Conservation (phyloP, 2,797 vertebrate genomes). For the Ataeniobius toweri region DNA sequence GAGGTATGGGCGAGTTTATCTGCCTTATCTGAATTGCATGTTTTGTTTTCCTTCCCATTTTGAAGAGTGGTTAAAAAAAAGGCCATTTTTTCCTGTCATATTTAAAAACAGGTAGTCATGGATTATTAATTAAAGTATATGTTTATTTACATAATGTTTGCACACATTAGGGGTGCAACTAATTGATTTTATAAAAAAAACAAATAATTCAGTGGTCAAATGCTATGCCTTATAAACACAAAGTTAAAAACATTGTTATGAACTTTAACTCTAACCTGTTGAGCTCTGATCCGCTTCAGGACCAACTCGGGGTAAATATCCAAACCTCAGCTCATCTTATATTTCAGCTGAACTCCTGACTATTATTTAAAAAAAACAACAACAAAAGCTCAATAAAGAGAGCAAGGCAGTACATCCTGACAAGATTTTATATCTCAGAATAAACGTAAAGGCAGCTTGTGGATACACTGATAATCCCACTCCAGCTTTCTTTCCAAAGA, state of each 20-base stretch:
- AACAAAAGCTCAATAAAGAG: conserved; percentile 52
- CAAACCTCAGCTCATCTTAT: conserved; percentile 32
- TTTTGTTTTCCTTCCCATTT: neutral
- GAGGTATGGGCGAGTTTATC: neutral
- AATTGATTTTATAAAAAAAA: neutral
- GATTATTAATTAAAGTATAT: neutral
- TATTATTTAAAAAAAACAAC: conserved; percentile 39
- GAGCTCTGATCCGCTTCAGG: conserved; percentile 49
- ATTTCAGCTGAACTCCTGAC: conserved; percentile 65
- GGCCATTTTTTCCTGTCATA: neutral
- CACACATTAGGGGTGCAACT: neutral
- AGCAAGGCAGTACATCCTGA: conserved; percentile 58
- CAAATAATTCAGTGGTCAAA: neutral
- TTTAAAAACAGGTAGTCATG: neutral
- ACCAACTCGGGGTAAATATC: conserved; percentile 23
- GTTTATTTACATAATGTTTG: no score
- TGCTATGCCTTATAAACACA: conserved; percentile 5
- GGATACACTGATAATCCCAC: conserved; percentile 71
- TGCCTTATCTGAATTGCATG: neutral
- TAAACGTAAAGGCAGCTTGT: conserved; percentile 66
- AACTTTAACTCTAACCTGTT: conserved; percentile 66
- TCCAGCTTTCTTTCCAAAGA: conserved; percentile 69
- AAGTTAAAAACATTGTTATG: conserved; percentile 40
- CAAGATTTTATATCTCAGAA: conserved; percentile 66
- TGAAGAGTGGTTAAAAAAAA: neutral